A percentile compares a stretch with the other conserved stretches of the same genome.
These are phyloP conservation scores for Cyprinella venusta DNA, from an alignment of 2,797 vertebrate species.

Conservation along the genomic window DNA sequence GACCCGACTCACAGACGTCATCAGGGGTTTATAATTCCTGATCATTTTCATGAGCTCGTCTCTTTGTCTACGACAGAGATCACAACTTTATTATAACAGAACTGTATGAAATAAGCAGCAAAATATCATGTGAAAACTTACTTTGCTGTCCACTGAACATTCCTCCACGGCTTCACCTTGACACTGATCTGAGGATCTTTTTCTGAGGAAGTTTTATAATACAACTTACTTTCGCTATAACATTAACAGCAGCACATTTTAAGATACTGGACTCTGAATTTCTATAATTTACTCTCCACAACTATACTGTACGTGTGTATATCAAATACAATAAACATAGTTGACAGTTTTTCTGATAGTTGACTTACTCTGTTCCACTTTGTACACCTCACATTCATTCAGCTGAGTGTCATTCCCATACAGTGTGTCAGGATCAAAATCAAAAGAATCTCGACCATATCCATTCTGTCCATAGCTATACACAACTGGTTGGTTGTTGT, in stretches of 20 bases:
- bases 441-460: conserved; percentile 42
- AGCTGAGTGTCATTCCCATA: conserved; percentile 53
- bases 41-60: conserved; percentile 43
- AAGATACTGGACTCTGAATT: not conserved
- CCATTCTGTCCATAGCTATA: not conserved
- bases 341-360: not conserved
- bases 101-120: not conserved
- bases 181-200: not conserved
- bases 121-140: conserved; percentile 8
- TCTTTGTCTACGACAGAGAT: conserved; percentile 10
- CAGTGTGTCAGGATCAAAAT: conserved; percentile 54
- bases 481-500: not conserved
- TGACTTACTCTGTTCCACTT: conserved; percentile 62
- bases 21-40: conserved; percentile 43
- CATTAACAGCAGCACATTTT: not conserved
- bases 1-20: conserved; percentile 45
- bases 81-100: not conserved
- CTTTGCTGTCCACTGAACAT: conserved; percentile 43
- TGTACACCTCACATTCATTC: conserved; percentile 71
- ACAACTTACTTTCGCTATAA: not conserved
- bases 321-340: not conserved
- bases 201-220: not conserved
- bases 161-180: conserved; percentile 52
- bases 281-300: not conserved
- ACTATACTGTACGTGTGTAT: not conserved